Base-by-base conservation (phyloP, 2,888 invertebrate genomes). In the Athripsodes cinereus region DNA sequence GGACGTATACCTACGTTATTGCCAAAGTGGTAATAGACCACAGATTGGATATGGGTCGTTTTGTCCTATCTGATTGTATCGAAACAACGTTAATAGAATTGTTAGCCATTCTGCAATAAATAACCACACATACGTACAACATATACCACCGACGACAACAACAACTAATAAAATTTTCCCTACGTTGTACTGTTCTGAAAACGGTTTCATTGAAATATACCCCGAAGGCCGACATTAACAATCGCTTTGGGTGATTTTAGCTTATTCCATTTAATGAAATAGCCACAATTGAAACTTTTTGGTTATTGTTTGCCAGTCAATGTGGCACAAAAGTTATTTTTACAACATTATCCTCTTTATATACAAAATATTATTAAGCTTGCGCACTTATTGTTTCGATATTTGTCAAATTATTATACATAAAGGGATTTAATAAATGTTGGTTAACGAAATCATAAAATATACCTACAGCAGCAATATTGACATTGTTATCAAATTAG, bases 81-180 rank as follows among this genome's bases (percentile, higher is more conserved):
- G 51, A 49, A 26, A 26, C 31, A 52, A 53, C 46, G 60, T 60
- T 62, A 62, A 62, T 62, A 60, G 62, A 62, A 62, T 62, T 53
- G 57, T 59, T 49, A 46, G 50, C 26, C 16, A 16, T 22, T 52
- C 35, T 18, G 52, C 20, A 19, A 52, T 31, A 35, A 20, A 31
- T 31, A 52, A 18, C 31, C 34, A 31, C 26, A 22, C 22, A 22
- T 6, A 6, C 6, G 8, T 6, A 46, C 6, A n/a, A 46, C 16
- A 18, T 11, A 18, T 11, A 16, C 18, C n/a, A 11, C n/a, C 6
- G 8, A n/a, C n/a, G n/a, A n/a, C n/a, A n/a, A n/a, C 22, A 48
- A 21, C 20, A 48, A 21, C 18, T 40, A 40, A n/a, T n/a, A n/a
- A 40, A 40, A 40, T 40, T 16, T 40, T 40, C 40, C 3, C 2